Evolutionary conservation across 2,797 vertebrate genomes (phyloP), one percentile per base, ranked within the genome.

Genomic region (Acomys russatus): DNA sequence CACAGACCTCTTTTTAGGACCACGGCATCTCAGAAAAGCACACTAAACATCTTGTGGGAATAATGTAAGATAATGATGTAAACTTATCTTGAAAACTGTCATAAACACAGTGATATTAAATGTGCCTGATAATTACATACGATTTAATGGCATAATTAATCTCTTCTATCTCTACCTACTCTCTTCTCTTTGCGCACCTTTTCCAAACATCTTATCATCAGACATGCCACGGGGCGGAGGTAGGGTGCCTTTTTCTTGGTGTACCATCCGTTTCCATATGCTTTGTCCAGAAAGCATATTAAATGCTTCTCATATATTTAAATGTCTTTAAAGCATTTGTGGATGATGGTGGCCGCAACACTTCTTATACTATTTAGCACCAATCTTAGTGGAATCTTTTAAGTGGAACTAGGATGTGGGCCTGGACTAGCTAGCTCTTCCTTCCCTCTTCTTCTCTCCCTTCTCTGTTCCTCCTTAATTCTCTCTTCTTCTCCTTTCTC

Each of bases 61-160:
- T 92, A 93, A 61, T 18, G 15, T 74, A 54, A 94, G 76, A 68
- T 96, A 97, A 95, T 96, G 76, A 94, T 77, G 9, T 66, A 85
- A 97, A 96, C 96, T 93, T 93, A 71, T 64, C 92, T 95, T 96
- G 95, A 93, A 97, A 96, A 90, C 94, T 96, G 68, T 56, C 68
- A 20, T 97, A 97, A 97, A 91, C 94, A 70, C 30, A 92, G 76
- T 88, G 77, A 90, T 54, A 91, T 88, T 84, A 96, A 96, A 88
- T 77, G 30, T 87, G 30, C 90, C 84, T 6, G 25, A 35, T 96
- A 96, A 97, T 97, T 97, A 97, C 25, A 92, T 56, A 78, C 49
- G 93, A 91, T 73, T 93, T 96, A 97, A 86, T 96, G 84, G 61
- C 30, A 82, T 95, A 97, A 96, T 96, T 96, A 91, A 92, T 96